Base-by-base conservation (phyloP, 2,888 invertebrate genomes). In the Synanthedon andrenaeformis region DNA sequence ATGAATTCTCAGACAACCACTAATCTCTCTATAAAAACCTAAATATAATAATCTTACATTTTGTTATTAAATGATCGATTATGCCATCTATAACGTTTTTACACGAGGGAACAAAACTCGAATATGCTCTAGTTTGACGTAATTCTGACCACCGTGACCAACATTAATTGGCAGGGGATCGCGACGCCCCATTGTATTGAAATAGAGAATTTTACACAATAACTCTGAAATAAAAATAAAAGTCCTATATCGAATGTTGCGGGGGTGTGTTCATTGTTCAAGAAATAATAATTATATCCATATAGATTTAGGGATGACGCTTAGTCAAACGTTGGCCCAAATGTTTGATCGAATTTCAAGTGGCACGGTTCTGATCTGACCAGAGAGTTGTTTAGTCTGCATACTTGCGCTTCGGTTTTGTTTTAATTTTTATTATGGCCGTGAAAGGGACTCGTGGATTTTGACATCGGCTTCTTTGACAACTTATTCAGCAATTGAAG, bases 131-230 rank as follows among this genome's bases (percentile, higher is more conserved):
- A 74, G 64, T 79, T 76, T 79, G 84, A 80, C 79, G 74, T 69
- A 67, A 65, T 62, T 71, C 66, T 82, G 86, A 85, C 85, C 87
- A 78, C 84, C 83, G 79, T 79, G 79, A 66, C 84, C 74, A 67
- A 85, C 76, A 65, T 79, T 85, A 86, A 87, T 87, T 87, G 87
- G 85, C 85, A 83, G 84, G 87, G 87, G 85, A 76, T 73, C 76
- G 64, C 60, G 59, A 59, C 64, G 66, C 77, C 59, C 71, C 61
- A 79, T 72, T 62, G 61, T 59, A 73, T 73, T 64, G 75, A 76
- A 82, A 74, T 75, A 62, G 67, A 70, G 64, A 76, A 72, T 77
- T 82, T 83, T 71, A 69, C 64, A 79, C 71, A 79, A 78, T 76
- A 69, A 72, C 60, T 68, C 60, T 62, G 68, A 17, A 74, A 76